Evolutionary conservation across 2,888 invertebrate species (phyloP), one percentile per base, ranked within the genome.

Genomic region (Clanis bilineata): DNA sequence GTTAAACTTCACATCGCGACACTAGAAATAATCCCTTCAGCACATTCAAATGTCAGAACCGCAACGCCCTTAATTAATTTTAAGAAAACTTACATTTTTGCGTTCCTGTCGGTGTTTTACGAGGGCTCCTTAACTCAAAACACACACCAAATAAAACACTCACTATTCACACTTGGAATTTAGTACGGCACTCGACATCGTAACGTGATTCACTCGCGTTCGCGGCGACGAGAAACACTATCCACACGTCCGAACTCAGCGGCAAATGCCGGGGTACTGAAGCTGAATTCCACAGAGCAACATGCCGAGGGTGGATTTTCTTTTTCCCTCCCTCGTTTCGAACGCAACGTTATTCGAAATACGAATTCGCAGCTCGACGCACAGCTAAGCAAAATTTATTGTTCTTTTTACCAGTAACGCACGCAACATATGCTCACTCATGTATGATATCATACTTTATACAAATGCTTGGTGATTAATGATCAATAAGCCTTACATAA

Each of bases 231-330:
- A 67, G 63, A 55, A 69, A 66, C 80, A 72, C 73, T 65, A 63
- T 70, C 1, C 6, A 70, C 71, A 75, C 88, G 77, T 84, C 82
- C 71, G 63, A 63, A 64, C 68, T 45, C 79, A 65, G 65, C 89
- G 85, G 84, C 88, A 64, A 67, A 79, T 70, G 85, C 87, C 88
- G 88, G 83, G 86, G 79, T 68, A 89, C 89, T 89, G 79, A 79
- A 74, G 73, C 47, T 51, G 61, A 64, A 62, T 62, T 66, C 56
- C 55, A 59, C 59, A 60, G 62, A 64, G 62, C 61, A 66, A 63
- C 57, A 66, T 60, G 32, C 15, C 25, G 57, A 68, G 74, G 76
- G 67, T 69, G 68, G 74, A 69, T 73, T 76, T 82, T 74, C 77
- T 71, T 61, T 63, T 63, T 65, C 60, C 62, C 59, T 67, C 71